Conservation (phyloP, 1,140 invertebrate genomes). For the Condylostylus longicornis region DNA sequence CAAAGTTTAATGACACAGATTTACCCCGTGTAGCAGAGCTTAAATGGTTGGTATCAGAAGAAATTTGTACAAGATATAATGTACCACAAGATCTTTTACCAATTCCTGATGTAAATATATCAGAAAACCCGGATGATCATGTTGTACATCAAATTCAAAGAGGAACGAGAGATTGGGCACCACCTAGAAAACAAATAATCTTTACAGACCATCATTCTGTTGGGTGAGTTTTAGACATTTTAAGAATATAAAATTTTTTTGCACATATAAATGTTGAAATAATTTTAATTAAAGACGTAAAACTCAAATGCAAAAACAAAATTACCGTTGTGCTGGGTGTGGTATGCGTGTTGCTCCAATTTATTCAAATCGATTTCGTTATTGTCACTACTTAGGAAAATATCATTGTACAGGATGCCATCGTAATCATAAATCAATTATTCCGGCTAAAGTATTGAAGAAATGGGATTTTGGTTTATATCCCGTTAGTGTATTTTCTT, state of each 20-base stretch:
- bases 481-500: conserved; percentile 68
- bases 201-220: conserved; percentile 57
- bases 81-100: conserved; percentile 63
- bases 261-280: no score
- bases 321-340: conserved; percentile 72
- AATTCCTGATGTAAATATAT: conserved; percentile 49
- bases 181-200: conserved; percentile 70
- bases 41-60: conserved; percentile 68
- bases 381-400: conserved; percentile 74
- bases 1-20: conserved; percentile 60
- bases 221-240: conserved; percentile 38
- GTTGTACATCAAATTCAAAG: conserved; percentile 34
- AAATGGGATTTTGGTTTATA: conserved; percentile 41
- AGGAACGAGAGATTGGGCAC: conserved; percentile 71
- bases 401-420: conserved; percentile 85
- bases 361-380: conserved; percentile 56
- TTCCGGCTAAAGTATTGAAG: conserved; percentile 62
- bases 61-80: conserved; percentile 32
- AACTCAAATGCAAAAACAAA: conserved; percentile 55
- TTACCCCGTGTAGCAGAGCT: conserved; percentile 61
- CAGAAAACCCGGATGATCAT: conserved; percentile 46
- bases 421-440: conserved; percentile 53
- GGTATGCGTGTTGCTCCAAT: conserved; percentile 60
- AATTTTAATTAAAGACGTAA: conserved; percentile 39
- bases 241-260: no score